Evolutionary conservation across 2,888 invertebrate genomes (phyloP), one percentile per base, ranked within the genome.

Genomic region (Eulithis testata): DNA sequence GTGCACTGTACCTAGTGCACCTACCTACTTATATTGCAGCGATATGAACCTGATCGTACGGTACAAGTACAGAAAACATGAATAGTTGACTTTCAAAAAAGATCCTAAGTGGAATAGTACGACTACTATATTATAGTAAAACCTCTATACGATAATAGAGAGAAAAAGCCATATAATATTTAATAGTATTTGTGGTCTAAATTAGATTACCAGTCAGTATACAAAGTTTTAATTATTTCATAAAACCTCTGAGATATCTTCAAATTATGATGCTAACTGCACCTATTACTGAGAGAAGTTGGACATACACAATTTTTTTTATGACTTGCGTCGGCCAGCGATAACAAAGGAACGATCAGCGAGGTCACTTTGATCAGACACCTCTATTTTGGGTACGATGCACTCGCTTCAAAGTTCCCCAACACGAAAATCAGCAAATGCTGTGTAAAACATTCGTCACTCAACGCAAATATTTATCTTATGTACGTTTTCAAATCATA

Each of bases 291-390:
- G 14, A 47, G 47, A 47, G 47, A 9, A 49, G 49, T 21, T 21
- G 21, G 14, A 49, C 47, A 47, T 21, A 21, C 49, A 47, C 47
- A 63, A 65, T 56, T 56, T 56, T 58, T 63, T 68, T 66, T 65
- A 67, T 54, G 62, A 63, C 60, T 49, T 11, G 63, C 31, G 40
- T 37, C 5, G 21, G n/a, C 55, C 12, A 59, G 45, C 53, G 69
- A 71, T 68, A 71, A 73, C 68, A 65, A 69, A 69, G 53, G 58
- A 68, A 12, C 63, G 61, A 69, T 49, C 63, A 65, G 12, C 63
- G 61, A 69, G 73, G 74, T 73, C 72, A 74, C 74, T 60, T 74
- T 73, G 67, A 66, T 71, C 72, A 52, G 69, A 70, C 73, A 70
- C 72, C 72, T 69, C 69, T 64, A 70, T 73, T 69, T 59, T 66